Percentiles rank a stretch among this genome's conserved stretches.
Evolutionary conservation across 30 jellyfish, hydroid and myxozoan genomes (phyloP).

Genomic region (Calvadosia cruxmelitensis): DNA sequence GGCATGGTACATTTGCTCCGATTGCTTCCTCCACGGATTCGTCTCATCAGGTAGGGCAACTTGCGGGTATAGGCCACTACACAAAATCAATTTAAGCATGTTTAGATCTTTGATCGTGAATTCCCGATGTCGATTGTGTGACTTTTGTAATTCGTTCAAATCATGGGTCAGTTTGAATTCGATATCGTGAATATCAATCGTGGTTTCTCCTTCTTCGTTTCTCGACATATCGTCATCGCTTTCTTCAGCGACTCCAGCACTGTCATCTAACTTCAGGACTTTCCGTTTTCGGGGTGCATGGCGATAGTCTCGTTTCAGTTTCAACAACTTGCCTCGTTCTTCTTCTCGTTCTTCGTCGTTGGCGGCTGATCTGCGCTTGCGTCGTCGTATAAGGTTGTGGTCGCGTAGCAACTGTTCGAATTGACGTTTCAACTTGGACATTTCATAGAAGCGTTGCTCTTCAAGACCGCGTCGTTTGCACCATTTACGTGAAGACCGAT

Average conservation of each 20-base stretch:
- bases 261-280: conserved; percentile 43
- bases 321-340: conserved; percentile 40
- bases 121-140: conserved; percentile 26
- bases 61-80: conserved; percentile 96
- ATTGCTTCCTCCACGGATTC: conserved; percentile 72
- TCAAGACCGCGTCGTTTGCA: conserved; percentile 78
- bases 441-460: conserved; percentile 95
- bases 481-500: conserved; percentile 70
- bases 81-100: conserved; percentile 43
- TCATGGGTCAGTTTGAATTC: conserved; percentile 78
- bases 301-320: conserved; percentile 55
- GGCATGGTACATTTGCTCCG: conserved; percentile 82
- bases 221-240: conserved; percentile 51
- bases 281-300: conserved; percentile 59
- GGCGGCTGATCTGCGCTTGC: not conserved
- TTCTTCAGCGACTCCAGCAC: conserved; percentile 15
- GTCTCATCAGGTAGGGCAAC: conserved; percentile 92
- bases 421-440: conserved; percentile 76
- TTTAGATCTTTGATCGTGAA: conserved; percentile 50
- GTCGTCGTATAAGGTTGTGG: conserved; percentile 30
- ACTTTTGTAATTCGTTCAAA: conserved; percentile 40
- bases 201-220: conserved; percentile 51
- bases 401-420: conserved; percentile 60
- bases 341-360: conserved; percentile 4
- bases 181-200: conserved; percentile 76